Evolutionary conservation across 2,113 vertebrate genomes (phyloP).

Genomic region (Enhydra lutris): DNA sequence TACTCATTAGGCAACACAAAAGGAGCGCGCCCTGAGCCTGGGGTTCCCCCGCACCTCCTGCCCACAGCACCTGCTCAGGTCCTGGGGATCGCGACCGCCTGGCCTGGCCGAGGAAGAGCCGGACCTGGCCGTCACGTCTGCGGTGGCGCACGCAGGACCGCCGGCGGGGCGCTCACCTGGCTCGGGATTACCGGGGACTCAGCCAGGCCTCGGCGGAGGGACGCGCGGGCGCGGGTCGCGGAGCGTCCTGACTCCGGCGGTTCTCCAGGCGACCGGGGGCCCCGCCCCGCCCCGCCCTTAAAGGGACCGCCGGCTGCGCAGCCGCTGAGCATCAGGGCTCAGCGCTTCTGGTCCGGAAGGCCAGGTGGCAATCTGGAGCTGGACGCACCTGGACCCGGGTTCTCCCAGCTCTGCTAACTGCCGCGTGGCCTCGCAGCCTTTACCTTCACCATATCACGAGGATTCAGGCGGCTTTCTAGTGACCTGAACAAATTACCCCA

Average conservation of each 20-base stretch:
- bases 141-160: rapidly evolving
- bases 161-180: rapidly evolving
- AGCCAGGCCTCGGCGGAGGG: rapidly evolving
- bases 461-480: not conserved
- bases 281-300: not conserved
- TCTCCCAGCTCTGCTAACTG: not conserved
- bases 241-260: rapidly evolving
- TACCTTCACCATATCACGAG: not conserved
- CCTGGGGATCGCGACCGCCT: rapidly evolving
- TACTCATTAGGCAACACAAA: not conserved
- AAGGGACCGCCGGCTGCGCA: not conserved
- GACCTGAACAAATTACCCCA: not conserved
- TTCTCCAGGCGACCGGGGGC: slow-evolving; percentile 51
- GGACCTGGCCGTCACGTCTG: rapidly evolving
- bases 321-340: rapidly evolving
- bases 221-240: rapidly evolving
- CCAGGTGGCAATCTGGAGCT: not conserved
- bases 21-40: not conserved
- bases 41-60: too few relatives aligned
- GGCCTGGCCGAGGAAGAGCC: rapidly evolving
- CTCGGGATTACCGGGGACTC: rapidly evolving
- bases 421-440: too few relatives aligned
- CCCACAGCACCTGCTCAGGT: not conserved
- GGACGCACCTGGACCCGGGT: too few relatives aligned
- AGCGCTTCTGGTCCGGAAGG: too few relatives aligned